Conservation (phyloP, 2,797 vertebrate species). For the Enteromius thamalakanensis region DNA sequence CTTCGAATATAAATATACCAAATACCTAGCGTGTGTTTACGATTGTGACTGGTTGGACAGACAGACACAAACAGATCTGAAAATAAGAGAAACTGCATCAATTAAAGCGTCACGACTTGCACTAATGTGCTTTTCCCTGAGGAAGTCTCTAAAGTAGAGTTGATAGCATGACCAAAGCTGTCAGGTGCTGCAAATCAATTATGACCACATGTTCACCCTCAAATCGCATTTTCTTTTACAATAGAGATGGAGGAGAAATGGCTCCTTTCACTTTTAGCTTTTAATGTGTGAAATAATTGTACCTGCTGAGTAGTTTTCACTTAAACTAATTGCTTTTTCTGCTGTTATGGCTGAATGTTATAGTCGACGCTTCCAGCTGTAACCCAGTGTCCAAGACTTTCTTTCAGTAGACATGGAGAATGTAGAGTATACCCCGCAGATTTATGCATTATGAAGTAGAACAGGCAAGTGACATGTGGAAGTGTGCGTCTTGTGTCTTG, state of each 20-base stretch:
- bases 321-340: slow-evolving; percentile 32
- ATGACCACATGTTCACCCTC: slow-evolving; percentile 5
- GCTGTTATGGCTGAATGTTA: neutral
- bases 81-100: slow-evolving; percentile 6
- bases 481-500: neutral
- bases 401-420: neutral
- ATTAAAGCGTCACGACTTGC: neutral
- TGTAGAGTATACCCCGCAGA: neutral
- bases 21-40: neutral
- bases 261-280: neutral
- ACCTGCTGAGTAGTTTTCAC: slow-evolving; percentile 14
- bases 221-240: neutral
- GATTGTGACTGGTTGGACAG: neutral
- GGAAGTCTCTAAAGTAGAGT: neutral
- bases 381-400: neutral
- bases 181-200: slow-evolving; percentile 33
- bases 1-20: neutral
- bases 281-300: slow-evolving; percentile 13
- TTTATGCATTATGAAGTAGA: neutral
- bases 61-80: neutral
- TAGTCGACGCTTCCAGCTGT: slow-evolving; percentile 11
- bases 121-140: neutral
- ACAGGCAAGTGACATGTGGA: neutral
- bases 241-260: neutral
- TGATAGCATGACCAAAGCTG: slow-evolving; percentile 26